Base-by-base conservation (phyloP, 2,888 invertebrate genomes). In the Scrobipalpa atriplicella region DNA sequence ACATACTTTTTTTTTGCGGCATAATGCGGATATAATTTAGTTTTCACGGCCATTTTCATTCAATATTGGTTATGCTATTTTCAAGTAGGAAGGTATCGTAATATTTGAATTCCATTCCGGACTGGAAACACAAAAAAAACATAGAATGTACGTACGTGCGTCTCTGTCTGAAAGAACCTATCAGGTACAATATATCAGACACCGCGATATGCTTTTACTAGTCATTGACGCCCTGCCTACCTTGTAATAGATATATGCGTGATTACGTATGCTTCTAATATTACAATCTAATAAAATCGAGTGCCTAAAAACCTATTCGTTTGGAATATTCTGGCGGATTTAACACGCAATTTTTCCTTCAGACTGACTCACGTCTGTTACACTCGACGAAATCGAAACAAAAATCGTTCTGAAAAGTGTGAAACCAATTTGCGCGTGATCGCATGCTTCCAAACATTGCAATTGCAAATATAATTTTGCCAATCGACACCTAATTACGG, bases 401-500 rank as follows among this genome's bases (percentile, higher is more conserved):
- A 21, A 56, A 58, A 58, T 58, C n/a, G 58, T 16, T 58, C 41
- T 62, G 62, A 62, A n/a, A n/a, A 52, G 63, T 63, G 63, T 63
- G 52, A 63, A 63, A 63, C 38, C 13, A 38, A 62, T 62, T 62
- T 29, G n/a, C 9, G n/a, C 47, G 62, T 16, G 63, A 63, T 63
- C 52, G 63, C 63, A 63, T 63, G 63, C 65, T 43, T 18, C 51
- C 13, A 47, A 65, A 58, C 21, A 65, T 61, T 19, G 58, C 39
- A 43, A 65, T 56, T 58, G 65, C 43, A 39, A 63, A 58, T 62
- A 65, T 43, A 63, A 66, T 62, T 68, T 64, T 63, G 63, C 43
- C 19, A 68, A 68, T 66, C 66, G 43, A 68, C 66, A 68, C 66
- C 64, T 64, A 63, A 66, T 66, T 41, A 61, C 62, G 10, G 21